Conservation (phyloP, 2,113 vertebrate species). For the Phyllostomus discolor region DNA sequence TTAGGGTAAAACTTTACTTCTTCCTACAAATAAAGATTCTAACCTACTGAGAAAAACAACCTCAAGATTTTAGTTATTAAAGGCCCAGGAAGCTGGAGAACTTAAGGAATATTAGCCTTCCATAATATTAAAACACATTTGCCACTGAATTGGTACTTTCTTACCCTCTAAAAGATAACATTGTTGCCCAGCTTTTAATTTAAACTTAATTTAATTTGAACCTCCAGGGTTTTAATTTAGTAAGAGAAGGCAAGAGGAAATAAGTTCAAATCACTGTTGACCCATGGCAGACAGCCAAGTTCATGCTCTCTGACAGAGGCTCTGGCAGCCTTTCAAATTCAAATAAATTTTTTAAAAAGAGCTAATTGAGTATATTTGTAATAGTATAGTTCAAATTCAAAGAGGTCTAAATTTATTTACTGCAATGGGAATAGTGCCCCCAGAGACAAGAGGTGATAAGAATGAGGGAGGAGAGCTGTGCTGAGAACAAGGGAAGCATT, state of each 20-base stretch:
- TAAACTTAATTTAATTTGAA: conserved; percentile 43
- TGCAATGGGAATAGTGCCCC: conserved; percentile 48
- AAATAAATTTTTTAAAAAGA: conserved; percentile 5
- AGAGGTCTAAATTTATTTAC: conserved; percentile 51
- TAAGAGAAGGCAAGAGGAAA: conserved; percentile 34
- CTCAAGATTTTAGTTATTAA: background rate
- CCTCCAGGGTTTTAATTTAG: conserved; percentile 18
- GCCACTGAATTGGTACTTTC: conserved; percentile 1
- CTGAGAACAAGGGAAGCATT: conserved; percentile 19
- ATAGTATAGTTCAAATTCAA: background rate
- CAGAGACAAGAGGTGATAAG: background rate
- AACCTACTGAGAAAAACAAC: conserved; percentile 39
- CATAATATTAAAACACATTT: conserved; percentile 41
- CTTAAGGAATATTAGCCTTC: conserved; percentile 63
- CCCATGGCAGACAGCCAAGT: background rate
- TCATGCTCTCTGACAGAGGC: background rate
- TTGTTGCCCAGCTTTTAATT: conserved; percentile 55
- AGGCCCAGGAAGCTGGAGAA: background rate
- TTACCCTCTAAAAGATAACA: conserved; percentile 33
- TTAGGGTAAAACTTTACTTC: background rate
- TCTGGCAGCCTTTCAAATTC: background rate
- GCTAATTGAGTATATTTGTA: conserved; percentile 18
- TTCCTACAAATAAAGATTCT: conserved; percentile 33
- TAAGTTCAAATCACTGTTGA: conserved; percentile 3
- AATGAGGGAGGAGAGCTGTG: background rate